Conservation (phyloP, 2,797 vertebrate species). For the Enteromius anoplus region DNA sequence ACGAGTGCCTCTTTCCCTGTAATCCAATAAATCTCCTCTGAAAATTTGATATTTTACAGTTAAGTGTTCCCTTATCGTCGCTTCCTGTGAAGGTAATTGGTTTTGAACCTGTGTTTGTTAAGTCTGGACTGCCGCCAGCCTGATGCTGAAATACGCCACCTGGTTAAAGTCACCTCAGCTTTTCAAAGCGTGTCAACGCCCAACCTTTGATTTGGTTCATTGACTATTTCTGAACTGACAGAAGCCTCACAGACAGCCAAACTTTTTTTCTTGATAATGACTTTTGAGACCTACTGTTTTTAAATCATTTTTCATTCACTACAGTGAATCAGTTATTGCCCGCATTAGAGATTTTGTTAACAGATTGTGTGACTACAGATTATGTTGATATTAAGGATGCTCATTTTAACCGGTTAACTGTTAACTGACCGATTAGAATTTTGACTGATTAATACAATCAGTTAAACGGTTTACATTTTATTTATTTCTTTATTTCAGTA, state of each 20-base stretch:
- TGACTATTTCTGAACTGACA: background rate
- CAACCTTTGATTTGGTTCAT: slow-evolving; percentile 10
- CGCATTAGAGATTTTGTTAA: background rate
- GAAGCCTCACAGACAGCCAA: background rate
- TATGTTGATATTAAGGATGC: background rate
- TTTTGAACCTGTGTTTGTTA: slow-evolving; percentile 49
- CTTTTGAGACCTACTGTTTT: background rate
- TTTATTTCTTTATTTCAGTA: too few species aligned
- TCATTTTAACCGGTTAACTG: too few species aligned
- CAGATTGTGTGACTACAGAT: background rate
- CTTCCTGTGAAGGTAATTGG: slow-evolving; percentile 58
- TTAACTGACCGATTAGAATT: too few species aligned
- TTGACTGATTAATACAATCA: too few species aligned
- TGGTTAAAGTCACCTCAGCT: slow-evolving; percentile 19
- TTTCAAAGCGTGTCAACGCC: slow-evolving; percentile 5
- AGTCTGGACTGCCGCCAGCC: slow-evolving; percentile 44
- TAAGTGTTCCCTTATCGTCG: slow-evolving; percentile 37
- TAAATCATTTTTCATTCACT: background rate
- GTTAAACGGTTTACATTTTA: too few species aligned
- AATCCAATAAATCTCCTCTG: slow-evolving; percentile 36
- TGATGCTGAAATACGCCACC: slow-evolving; percentile 23
- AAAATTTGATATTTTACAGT: slow-evolving; percentile 30
- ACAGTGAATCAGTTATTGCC: background rate
- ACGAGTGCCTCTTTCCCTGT: background rate
- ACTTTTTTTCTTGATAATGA: background rate